Evolutionary conservation across 2,888 invertebrate species (phyloP).

Genomic region (Fragum whitleyi): DNA sequence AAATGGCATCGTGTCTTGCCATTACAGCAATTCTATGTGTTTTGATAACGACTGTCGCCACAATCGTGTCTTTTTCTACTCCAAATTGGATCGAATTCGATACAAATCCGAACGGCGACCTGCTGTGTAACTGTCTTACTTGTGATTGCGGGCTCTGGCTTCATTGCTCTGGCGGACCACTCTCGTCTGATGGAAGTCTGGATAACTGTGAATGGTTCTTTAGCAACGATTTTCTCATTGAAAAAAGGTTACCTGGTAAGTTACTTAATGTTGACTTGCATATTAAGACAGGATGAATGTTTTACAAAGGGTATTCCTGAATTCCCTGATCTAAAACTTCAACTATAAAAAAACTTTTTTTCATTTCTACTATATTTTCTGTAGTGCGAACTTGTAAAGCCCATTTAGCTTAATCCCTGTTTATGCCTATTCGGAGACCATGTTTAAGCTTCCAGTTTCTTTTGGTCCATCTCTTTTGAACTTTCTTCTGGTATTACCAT

Average conservation of each 20-base stretch:
- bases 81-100: slow-evolving; percentile 79
- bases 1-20: slow-evolving; percentile 77
- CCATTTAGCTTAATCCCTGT: no score
- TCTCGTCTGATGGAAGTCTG: slow-evolving; percentile 63
- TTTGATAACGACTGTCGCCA: slow-evolving; percentile 79
- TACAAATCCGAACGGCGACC: slow-evolving; percentile 37
- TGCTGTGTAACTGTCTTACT: slow-evolving; percentile 61
- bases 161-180: slow-evolving; percentile 65
- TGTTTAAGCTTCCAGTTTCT: no score
- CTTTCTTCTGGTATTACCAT: no score
- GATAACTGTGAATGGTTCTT: slow-evolving; percentile 81
- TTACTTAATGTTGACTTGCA: neutral
- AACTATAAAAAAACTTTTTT: neutral
- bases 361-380: no score
- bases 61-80: slow-evolving; percentile 79
- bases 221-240: slow-evolving; percentile 73
- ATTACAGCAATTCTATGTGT: slow-evolving; percentile 80
- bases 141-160: slow-evolving; percentile 81
- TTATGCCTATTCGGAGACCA: no score
- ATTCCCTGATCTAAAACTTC: neutral
- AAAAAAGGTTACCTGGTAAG: slow-evolving; percentile 76
- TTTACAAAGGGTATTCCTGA: no score
- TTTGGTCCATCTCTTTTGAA: no score
- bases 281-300: no score
- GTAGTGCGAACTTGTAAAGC: no score